These are phyloP conservation scores for Epirrhoe tristata DNA, from an alignment of 2,888 invertebrate species.

Conservation along the genomic window DNA sequence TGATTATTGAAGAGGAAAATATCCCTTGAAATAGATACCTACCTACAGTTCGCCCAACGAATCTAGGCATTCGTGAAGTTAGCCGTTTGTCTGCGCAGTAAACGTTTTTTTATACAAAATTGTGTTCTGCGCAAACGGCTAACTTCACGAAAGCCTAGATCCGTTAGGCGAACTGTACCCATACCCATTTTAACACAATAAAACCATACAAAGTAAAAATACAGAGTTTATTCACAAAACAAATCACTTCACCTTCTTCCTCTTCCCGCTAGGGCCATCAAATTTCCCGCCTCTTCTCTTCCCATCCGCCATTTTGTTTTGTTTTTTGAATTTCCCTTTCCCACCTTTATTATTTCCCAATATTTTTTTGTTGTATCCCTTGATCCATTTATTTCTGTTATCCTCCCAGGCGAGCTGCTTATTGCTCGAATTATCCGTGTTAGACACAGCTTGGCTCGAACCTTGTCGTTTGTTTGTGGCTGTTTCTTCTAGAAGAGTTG, in stretches of 20 bases:
- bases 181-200: neutral
- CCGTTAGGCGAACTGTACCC: no score
- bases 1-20: no score
- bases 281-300: constrained; percentile 63
- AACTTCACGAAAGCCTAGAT: no score
- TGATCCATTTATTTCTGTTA: constrained; percentile 87
- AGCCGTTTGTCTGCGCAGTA: no score
- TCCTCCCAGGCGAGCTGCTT: constrained; percentile 95
- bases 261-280: constrained; percentile 66
- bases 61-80: no score
- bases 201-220: neutral
- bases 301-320: constrained; percentile 55
- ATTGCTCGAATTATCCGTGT: constrained; percentile 90
- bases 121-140: no score
- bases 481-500: constrained; percentile 94
- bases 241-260: constrained; percentile 64
- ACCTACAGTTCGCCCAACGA: no score
- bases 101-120: no score
- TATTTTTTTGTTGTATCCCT: constrained; percentile 82
- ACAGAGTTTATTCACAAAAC: constrained; percentile 34
- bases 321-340: constrained; percentile 49
- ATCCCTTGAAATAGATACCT: no score
- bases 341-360: constrained; percentile 60
- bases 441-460: constrained; percentile 89
- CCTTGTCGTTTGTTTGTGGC: constrained; percentile 87